These are phyloP conservation scores for Drosophila neocordata DNA, from an alignment of 1,140 invertebrate genomes.

Conservation along the genomic window DNA sequence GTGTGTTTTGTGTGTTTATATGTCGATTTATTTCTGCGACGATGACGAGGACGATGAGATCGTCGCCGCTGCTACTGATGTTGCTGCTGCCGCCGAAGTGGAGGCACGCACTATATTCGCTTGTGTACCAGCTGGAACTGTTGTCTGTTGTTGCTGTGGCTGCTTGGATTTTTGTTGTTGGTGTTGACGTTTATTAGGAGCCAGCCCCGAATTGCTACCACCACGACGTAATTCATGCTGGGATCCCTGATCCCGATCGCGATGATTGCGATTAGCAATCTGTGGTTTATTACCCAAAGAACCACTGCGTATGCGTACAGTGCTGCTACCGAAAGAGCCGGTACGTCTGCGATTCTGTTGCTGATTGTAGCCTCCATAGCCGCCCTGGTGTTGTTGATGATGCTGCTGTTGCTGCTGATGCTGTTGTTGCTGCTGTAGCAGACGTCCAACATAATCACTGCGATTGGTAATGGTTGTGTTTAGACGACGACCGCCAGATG, in stretches of 20 bases:
- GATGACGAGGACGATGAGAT: constrained; percentile 55
- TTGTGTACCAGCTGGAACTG: constrained; percentile 39
- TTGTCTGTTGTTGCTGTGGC: constrained; percentile 22
- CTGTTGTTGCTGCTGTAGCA: constrained; percentile 71
- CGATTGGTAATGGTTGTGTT: constrained; percentile 81
- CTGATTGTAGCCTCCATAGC: constrained; percentile 62
- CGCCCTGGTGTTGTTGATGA: constrained; percentile 50
- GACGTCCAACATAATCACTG: constrained; percentile 77
- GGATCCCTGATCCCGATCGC: constrained; percentile 60
- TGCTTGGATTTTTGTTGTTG: constrained; percentile 57
- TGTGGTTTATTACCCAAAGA: constrained; percentile 80
- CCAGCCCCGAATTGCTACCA: constrained; percentile 73
- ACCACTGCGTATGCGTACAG: constrained; percentile 82
- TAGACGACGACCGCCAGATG: constrained; percentile 63
- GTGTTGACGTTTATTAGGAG: constrained; percentile 55
- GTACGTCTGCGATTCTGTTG: constrained; percentile 74
- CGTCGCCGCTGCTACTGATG: constrained; percentile 23
- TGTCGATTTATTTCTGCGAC: constrained; percentile 66
- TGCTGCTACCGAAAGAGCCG: constrained; percentile 82
- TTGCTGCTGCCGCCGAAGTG: constrained; percentile 44
- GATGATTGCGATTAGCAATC: constrained; percentile 69
- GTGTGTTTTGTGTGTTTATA: constrained; percentile 3
- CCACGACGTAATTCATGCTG: constrained; percentile 72
- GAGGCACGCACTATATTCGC: constrained; percentile 39
- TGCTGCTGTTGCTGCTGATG: constrained; percentile 69